phyloP scores from a whole-genome alignment of 2,797 vertebrate genomes.

The Crax fasciolata region DNA sequence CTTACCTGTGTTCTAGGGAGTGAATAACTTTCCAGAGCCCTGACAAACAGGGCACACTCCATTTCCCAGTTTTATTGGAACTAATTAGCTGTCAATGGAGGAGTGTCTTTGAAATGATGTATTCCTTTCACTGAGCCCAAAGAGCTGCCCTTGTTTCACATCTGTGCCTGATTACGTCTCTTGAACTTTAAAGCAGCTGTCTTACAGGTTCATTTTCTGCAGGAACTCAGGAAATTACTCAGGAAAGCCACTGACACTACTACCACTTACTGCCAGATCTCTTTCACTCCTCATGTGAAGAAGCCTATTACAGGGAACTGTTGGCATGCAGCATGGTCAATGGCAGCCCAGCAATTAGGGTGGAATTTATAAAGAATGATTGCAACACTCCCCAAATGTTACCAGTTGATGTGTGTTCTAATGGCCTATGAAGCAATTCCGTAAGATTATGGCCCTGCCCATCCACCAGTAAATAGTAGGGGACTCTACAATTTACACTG shows the following conservation, averaged over 20 bases:
- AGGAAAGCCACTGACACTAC: conserved; percentile 73
- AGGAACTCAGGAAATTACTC: conserved; percentile 74
- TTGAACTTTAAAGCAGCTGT: conserved; percentile 64
- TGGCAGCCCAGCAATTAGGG: conserved; percentile 42
- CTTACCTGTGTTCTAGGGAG: not conserved
- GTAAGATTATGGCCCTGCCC: not conserved
- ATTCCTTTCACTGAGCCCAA: conserved; percentile 4
- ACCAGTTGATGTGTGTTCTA: conserved; percentile 1
- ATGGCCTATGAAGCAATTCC: not conserved
- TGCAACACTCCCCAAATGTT: conserved; percentile 7
- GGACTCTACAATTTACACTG: conserved; percentile 29
- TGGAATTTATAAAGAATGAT: conserved; percentile 45
- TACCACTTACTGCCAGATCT: conserved; percentile 67
- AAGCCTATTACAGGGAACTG: not conserved
- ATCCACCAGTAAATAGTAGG: not conserved
- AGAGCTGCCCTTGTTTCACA: conserved; percentile 59
- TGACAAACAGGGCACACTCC: not conserved
- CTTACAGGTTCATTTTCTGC: conserved; percentile 67
- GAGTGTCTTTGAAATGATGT: conserved; percentile 52
- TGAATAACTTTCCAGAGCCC: conserved; percentile 4
- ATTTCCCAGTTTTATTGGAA: conserved; percentile 55
- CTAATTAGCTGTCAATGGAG: conserved; percentile 54
- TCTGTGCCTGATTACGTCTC: conserved; percentile 70
- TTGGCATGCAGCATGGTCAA: not conserved
- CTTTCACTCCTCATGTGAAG: conserved; percentile 43